phyloP scores from a whole-genome alignment of 2,113 vertebrate species.

The Sakesphorus luctuosus region DNA sequence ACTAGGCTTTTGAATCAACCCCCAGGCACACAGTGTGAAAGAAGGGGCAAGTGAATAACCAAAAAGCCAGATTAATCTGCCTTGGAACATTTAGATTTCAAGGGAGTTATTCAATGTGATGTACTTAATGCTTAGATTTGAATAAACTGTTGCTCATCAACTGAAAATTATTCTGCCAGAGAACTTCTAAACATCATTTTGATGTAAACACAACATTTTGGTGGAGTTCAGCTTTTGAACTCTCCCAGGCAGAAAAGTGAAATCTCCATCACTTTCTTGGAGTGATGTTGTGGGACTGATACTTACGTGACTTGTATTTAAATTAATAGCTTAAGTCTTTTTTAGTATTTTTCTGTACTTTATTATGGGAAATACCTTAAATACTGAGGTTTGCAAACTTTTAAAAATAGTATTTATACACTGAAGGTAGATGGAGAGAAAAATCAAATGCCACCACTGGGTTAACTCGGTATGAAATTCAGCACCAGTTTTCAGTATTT shows the following conservation, averaged over 20 bases:
- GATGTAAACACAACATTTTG: not conserved
- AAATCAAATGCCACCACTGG: constrained; percentile 26
- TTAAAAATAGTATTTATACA: constrained; percentile 9
- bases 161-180: not conserved
- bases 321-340: not conserved
- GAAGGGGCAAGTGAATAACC: not conserved
- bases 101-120: not conserved
- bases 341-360: not conserved
- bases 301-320: not conserved
- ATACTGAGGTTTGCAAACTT: constrained; percentile 51
- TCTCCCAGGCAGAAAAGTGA: not conserved
- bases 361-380: constrained; percentile 59
- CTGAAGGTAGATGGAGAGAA: constrained; percentile 16
- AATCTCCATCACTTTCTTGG: not conserved
- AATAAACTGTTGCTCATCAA: not conserved
- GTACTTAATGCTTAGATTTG: not conserved
- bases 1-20: not conserved
- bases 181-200: not conserved
- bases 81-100: not conserved
- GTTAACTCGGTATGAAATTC: constrained; percentile 31
- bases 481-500: constrained; percentile 12
- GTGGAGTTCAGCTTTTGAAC: not conserved
- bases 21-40: not conserved
- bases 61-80: not conserved
- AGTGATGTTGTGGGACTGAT: not conserved